Percentiles rank a stretch among this genome's conserved stretches.
phyloP scores from a whole-genome alignment of 2,797 vertebrate genomes.

The Chromis chromis region DNA sequence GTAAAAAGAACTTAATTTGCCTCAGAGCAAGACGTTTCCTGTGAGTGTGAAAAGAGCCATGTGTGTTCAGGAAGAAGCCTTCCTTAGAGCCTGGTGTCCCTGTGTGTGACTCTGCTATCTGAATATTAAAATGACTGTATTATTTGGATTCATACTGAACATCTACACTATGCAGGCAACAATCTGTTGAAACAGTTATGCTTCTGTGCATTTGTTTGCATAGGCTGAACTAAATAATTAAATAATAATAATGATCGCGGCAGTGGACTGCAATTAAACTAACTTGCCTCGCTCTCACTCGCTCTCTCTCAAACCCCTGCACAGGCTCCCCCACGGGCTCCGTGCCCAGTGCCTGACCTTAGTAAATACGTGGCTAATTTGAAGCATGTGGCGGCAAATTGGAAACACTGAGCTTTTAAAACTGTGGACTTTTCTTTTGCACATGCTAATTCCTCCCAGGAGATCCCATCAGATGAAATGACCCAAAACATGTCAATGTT shows the following conservation, averaged over 20 bases:
- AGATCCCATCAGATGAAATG: conserved; percentile 85
- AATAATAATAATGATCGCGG: conserved; percentile 34
- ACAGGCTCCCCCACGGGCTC: conserved; percentile 78
- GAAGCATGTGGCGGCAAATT: conserved; percentile 93
- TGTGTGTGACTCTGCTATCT: conserved; percentile 19
- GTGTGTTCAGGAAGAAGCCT: conserved; percentile 20
- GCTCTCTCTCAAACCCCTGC: conserved; percentile 59
- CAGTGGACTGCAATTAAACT: conserved; percentile 50
- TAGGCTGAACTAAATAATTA: conserved; percentile 36
- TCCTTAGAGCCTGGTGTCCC: conserved; percentile 7
- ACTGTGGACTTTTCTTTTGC: conserved; percentile 91
- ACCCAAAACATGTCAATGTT: conserved; percentile 81
- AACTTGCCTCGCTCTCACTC: conserved; percentile 43
- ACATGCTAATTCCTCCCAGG: conserved; percentile 90
- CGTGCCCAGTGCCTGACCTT: conserved; percentile 89
- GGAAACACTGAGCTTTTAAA: conserved; percentile 91
- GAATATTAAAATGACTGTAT: conserved; percentile 29
- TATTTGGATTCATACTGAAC: conserved; percentile 30
- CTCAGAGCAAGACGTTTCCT: conserved; percentile 34
- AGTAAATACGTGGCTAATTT: conserved; percentile 94
- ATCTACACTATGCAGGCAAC: conserved; percentile 1
- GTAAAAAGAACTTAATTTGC: conserved; percentile 29
- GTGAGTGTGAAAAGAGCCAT: conserved; percentile 17
- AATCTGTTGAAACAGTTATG: conserved; percentile 47
- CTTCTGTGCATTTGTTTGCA: conserved; percentile 53